Evolutionary conservation across 1,140 invertebrate genomes (phyloP), one percentile per base, ranked within the genome.

Genomic region (Goniozus legneri): DNA sequence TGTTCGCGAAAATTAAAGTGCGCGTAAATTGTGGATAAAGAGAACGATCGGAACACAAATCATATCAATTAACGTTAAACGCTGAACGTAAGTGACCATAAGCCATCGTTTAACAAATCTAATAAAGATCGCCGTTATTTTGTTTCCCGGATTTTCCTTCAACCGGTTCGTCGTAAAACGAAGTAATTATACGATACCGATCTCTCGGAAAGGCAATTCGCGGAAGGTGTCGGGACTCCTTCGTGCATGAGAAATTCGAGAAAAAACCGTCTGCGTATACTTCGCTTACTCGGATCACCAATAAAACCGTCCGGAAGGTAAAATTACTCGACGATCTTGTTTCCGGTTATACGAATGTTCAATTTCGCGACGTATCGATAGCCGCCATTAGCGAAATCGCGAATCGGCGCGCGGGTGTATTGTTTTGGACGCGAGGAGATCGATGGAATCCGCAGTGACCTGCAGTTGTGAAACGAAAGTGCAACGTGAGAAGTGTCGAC

Each of bases 391-490:
- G n/a, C n/a, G n/a, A n/a, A n/a, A n/a, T n/a, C n/a, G n/a, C n/a
- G n/a, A n/a, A n/a, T n/a, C n/a, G n/a, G n/a, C n/a, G n/a, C n/a
- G n/a, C n/a, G n/a, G n/a, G n/a, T n/a, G n/a, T n/a, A n/a, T n/a
- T n/a, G n/a, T n/a, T n/a, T n/a, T n/a, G n/a, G n/a, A n/a, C n/a
- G 31, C 31, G 20, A 7, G 20, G 2, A 41, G 43, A 61, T 56
- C 54, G 54, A 61, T 59, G 34, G 43, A n/a, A 58, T 42, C 56
- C 49, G 52, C 47, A 53, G 49, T 53, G 22, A 52, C 38, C 50
- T 53, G 56, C 50, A 51, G 44, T 33, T 56, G 40, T 30, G 33
- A 54, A 53, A 48, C 56, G 54, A 51, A 57, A 52, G 40, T 33
- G 49, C 47, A 53, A 44, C 24, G 49, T 47, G n/a, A n/a, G n/a